Evolutionary conservation across 2,888 invertebrate genomes (phyloP).

Genomic region (Leucania comma): DNA sequence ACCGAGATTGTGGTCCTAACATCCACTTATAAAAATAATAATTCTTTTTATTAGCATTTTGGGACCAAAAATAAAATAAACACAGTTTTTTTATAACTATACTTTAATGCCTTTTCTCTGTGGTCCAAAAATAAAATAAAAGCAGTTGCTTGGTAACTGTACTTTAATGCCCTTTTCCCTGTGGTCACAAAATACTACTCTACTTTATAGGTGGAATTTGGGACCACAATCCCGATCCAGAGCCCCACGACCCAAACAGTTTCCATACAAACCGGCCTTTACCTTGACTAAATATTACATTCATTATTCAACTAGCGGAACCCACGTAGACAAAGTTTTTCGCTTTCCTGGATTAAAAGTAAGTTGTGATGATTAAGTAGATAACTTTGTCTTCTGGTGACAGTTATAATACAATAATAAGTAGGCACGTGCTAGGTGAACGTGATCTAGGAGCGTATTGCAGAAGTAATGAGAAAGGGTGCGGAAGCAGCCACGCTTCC

Average conservation of each 20-base stretch:
- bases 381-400: conserved; percentile 24
- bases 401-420: conserved; percentile 22
- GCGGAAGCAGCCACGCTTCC: not conserved
- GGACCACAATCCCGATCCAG: no score
- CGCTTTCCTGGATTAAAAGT: conserved; percentile 30
- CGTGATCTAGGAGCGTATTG: not conserved
- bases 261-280: not conserved
- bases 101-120: no score
- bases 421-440: not conserved
- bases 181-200: no score
- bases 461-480: not conserved
- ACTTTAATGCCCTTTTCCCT: no score
- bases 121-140: no score
- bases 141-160: no score
- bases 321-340: conserved; percentile 33
- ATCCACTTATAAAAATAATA: no score
- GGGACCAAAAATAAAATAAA: no score
- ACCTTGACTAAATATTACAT: conserved; percentile 36
- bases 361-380: conserved; percentile 41
- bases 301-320: conserved; percentile 28
- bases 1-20: no score
- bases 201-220: no score
- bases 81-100: no score
- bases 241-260: not conserved
- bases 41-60: no score